These are phyloP conservation scores for Thermophis baileyi DNA, from an alignment of 2,113 vertebrate genomes.

Conservation along the genomic window DNA sequence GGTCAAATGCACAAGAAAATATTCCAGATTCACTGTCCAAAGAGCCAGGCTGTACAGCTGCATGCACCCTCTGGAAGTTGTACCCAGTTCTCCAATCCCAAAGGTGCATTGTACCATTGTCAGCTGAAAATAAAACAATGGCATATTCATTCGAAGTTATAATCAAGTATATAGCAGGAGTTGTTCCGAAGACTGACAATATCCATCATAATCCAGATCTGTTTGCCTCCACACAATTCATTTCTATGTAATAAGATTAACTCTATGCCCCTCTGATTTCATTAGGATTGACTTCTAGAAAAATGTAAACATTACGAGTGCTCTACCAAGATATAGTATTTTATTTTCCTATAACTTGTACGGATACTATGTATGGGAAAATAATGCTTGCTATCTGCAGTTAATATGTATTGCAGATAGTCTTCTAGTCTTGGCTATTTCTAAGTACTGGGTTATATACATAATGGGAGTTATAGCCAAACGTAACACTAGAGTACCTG, in stretches of 20 bases:
- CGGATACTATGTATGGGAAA: background rate
- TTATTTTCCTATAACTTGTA: background rate
- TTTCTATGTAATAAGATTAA: background rate
- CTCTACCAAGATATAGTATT: background rate
- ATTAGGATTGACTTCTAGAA: background rate
- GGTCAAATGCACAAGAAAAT: slow-evolving; percentile 92
- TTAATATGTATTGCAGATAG: background rate
- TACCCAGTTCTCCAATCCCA: slow-evolving; percentile 99
- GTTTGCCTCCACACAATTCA: background rate
- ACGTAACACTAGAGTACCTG: background rate
- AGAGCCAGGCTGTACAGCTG: slow-evolving; percentile 94
- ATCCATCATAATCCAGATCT: background rate
- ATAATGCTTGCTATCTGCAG: background rate
- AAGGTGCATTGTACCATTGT: slow-evolving; percentile 97
- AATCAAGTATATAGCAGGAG: rapidly evolving
- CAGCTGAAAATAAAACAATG: slow-evolving; percentile 71
- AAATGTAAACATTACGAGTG: background rate
- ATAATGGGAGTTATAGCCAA: background rate
- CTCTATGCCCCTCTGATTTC: background rate
- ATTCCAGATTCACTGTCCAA: slow-evolving; percentile 98
- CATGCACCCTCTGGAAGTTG: slow-evolving; percentile 96
- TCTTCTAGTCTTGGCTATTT: background rate
- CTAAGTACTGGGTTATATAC: background rate
- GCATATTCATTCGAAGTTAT: background rate
- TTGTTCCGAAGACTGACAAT: background rate